Percentiles rank a stretch among this genome's conserved stretches.
Evolutionary conservation across 2,888 invertebrate genomes (phyloP).

Genomic region (Galerucella nymphaeae): DNA sequence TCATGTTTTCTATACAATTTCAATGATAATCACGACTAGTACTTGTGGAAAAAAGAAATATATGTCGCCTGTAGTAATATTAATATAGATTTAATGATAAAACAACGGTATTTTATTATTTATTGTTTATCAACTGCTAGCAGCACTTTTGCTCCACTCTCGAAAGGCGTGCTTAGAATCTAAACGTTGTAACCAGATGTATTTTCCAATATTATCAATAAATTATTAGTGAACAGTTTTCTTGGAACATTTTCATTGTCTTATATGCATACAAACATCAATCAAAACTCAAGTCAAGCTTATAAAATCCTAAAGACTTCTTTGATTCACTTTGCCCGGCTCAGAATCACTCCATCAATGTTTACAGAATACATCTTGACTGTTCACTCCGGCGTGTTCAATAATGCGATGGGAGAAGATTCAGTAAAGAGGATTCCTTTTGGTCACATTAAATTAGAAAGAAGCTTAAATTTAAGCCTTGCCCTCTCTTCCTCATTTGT

Average conservation of each 20-base stretch:
- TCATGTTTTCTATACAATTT: background rate
- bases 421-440: slow-evolving; percentile 49
- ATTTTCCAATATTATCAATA: no score
- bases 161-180: no score
- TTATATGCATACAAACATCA: no score
- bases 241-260: no score
- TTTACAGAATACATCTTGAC: slow-evolving; percentile 44
- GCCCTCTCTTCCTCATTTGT: slow-evolving; percentile 30
- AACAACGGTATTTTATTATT: background rate
- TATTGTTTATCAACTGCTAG: no score
- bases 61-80: background rate
- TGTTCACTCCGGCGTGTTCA: slow-evolving; percentile 47
- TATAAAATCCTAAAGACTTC: background rate
- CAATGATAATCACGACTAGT: background rate
- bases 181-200: no score
- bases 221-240: no score
- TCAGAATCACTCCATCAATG: slow-evolving; percentile 27
- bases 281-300: no score
- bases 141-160: no score
- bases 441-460: slow-evolving; percentile 52
- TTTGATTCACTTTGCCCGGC: slow-evolving; percentile 24
- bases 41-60: background rate
- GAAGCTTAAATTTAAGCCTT: slow-evolving; percentile 48
- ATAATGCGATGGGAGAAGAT: slow-evolving; percentile 47
- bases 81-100: background rate